phyloP scores from a whole-genome alignment of 2,113 vertebrate species.

The Mixornis gularis region DNA sequence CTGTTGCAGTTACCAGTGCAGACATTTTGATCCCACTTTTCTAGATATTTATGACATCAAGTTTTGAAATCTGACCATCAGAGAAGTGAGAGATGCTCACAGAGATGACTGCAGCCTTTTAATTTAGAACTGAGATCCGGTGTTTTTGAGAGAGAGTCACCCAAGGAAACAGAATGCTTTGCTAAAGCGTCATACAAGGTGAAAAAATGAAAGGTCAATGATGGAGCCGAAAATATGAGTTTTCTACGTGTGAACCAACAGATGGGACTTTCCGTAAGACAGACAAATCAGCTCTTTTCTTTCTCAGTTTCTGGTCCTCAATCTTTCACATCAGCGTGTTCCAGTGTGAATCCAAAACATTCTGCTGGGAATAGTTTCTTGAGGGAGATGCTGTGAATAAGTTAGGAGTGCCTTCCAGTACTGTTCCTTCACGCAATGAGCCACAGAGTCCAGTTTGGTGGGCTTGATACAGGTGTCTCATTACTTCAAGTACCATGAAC shows the following conservation, averaged over 20 bases:
- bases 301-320: not conserved
- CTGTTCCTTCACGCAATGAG: not conserved
- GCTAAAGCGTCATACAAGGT: rapidly evolving
- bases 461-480: not conserved
- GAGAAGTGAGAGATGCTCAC: not conserved
- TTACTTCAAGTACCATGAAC: not conserved
- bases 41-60: rapidly evolving
- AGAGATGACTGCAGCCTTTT: not conserved
- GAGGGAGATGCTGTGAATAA: not conserved
- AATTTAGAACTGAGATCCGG: not conserved
- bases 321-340: not conserved
- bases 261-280: rapidly evolving
- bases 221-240: not conserved
- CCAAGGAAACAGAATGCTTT: not conserved
- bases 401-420: not conserved
- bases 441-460: not conserved
- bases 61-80: not conserved
- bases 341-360: not conserved
- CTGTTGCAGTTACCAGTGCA: not conserved
- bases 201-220: not conserved
- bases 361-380: not conserved
- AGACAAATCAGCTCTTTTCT: not conserved
- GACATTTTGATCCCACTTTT: not conserved
- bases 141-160: not conserved
- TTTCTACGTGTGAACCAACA: rapidly evolving